A percentile compares a stretch with the other conserved stretches of the same genome.
phyloP scores from a whole-genome alignment of 92 coral and sea anemone genomes.

The Hydrozoanthus gracilis region DNA sequence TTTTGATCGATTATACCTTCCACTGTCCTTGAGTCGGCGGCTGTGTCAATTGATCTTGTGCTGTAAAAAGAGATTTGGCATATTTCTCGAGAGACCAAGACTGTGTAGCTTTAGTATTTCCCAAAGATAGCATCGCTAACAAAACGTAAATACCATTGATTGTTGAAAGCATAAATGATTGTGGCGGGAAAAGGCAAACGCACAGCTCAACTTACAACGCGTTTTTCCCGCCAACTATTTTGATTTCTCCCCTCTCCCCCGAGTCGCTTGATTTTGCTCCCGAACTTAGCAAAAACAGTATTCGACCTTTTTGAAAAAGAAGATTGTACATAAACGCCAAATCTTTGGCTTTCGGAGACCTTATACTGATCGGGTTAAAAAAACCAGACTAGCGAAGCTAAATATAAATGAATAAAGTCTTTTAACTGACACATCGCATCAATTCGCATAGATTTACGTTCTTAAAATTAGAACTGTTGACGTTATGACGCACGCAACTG shows the following conservation, averaged over 20 bases:
- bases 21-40: constrained; percentile 45
- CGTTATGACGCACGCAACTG: neutral
- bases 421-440: too few species aligned
- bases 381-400: too few species aligned
- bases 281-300: too few species aligned
- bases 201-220: neutral
- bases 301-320: too few species aligned
- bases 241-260: neutral
- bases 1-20: constrained; percentile 4
- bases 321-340: too few species aligned
- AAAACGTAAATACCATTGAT: neutral
- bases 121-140: constrained; percentile 32
- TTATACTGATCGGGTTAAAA: too few species aligned
- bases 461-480: neutral
- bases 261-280: too few species aligned
- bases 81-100: constrained; percentile 93
- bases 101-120: constrained; percentile 43
- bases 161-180: neutral
- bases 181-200: neutral
- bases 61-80: constrained; percentile 71
- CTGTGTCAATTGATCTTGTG: constrained; percentile 35
- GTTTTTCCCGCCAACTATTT: constrained; percentile 3
- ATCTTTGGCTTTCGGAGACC: too few species aligned
- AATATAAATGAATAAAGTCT: too few species aligned
- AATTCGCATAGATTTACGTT: too few species aligned